phyloP scores from a whole-genome alignment of 2,797 vertebrate genomes.

The Hoplostethus atlanticus region DNA sequence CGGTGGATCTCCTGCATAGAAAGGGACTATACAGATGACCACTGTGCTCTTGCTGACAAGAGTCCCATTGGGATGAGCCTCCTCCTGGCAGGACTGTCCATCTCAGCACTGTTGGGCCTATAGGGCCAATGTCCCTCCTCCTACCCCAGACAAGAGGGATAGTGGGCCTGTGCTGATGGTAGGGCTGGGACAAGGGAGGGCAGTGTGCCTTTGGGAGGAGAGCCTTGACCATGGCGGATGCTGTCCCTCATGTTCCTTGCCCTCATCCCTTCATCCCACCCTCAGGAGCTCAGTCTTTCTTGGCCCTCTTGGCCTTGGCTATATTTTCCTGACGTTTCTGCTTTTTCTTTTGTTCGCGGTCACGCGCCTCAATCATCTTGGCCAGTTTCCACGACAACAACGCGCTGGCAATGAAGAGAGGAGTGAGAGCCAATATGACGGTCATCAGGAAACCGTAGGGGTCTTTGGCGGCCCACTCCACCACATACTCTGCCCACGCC shows the following conservation, averaged over 20 bases:
- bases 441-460: constrained; percentile 98
- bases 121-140: constrained; percentile 57
- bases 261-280: constrained; percentile 39
- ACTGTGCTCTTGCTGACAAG: constrained; percentile 75
- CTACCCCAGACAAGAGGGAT: constrained; percentile 45
- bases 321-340: constrained; percentile 98
- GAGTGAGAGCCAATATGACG: constrained; percentile 95
- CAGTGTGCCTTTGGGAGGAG: constrained; percentile 61
- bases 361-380: constrained; percentile 97
- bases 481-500: constrained; percentile 96
- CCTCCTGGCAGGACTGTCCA: constrained; percentile 66
- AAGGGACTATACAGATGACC: constrained; percentile 62
- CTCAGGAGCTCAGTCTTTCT: constrained; percentile 89
- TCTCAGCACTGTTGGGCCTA: constrained; percentile 68
- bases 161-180: constrained; percentile 62
- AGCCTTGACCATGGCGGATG: constrained; percentile 41
- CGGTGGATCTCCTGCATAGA: constrained; percentile 58
- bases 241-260: constrained; percentile 44
- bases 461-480: constrained; percentile 99
- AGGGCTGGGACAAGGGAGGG: constrained; percentile 63
- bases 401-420: constrained; percentile 94
- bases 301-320: constrained; percentile 94
- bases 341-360: constrained; percentile 97
- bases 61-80: constrained; percentile 69
- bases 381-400: constrained; percentile 98